phyloP scores from a whole-genome alignment of 1,140 invertebrate genomes.

The Zaprionus lachaisei region DNA sequence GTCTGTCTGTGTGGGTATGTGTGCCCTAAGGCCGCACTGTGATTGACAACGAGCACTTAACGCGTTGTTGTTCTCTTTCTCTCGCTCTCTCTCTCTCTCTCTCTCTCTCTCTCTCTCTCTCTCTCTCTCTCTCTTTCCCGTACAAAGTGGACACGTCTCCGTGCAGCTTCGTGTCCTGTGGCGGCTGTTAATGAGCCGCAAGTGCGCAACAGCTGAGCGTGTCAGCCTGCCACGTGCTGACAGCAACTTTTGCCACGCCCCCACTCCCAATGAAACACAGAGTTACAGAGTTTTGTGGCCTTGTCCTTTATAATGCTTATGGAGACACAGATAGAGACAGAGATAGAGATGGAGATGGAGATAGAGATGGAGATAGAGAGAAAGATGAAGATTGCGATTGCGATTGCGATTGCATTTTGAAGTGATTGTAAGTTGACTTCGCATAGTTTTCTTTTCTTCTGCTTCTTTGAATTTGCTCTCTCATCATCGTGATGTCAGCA shows the following conservation, averaged over 20 bases:
- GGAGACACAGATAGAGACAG: background rate
- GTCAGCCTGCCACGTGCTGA: conserved; percentile 19
- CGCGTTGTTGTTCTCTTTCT: conserved; percentile 33
- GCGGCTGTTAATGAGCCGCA: conserved; percentile 65
- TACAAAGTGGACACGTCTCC: conserved; percentile 22
- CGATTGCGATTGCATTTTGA: conserved; percentile 20
- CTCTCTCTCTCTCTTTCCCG: conserved; percentile 36
- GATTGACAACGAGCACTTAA: conserved; percentile 79
- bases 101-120: conserved; percentile 38
- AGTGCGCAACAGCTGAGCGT: conserved; percentile 74
- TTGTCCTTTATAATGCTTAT: conserved; percentile 45
- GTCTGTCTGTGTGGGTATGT: background rate
- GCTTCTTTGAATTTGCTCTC: conserved; percentile 6
- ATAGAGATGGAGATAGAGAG: conserved; percentile 10
- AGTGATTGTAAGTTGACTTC: conserved; percentile 22
- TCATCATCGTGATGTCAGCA: conserved; percentile 35
- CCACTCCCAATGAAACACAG: conserved; percentile 18
- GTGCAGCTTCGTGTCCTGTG: conserved; percentile 4
- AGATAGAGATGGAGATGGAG: conserved; percentile 4
- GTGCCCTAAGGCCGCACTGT: conserved; percentile 42
- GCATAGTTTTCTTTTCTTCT: conserved; percentile 11
- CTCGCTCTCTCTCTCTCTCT: conserved; percentile 28
- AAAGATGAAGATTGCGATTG: conserved; percentile 18
- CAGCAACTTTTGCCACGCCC: background rate
- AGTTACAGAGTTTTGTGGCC: conserved; percentile 27